phyloP scores from a whole-genome alignment of 23 tunicate genomes.

The Botrylloides violaceus region DNA sequence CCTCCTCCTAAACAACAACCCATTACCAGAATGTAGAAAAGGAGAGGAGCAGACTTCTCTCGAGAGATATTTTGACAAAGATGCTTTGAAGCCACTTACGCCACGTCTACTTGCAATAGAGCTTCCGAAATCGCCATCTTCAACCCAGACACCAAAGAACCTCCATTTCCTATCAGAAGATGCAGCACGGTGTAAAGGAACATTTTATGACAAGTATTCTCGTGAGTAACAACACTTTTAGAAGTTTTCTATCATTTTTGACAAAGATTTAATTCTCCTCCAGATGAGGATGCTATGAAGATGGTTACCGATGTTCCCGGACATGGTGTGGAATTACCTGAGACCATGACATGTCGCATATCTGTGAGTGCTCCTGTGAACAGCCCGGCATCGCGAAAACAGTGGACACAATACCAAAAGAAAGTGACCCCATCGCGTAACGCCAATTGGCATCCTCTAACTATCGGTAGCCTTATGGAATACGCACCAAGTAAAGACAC shows the following conservation, averaged over 20 bases:
- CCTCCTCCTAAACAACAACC: conserved; percentile 59
- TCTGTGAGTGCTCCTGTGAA: conserved; percentile 68
- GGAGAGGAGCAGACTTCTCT: conserved; percentile 33
- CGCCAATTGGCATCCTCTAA: conserved; percentile 82
- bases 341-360: conserved; percentile 55
- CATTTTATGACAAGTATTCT: conserved; percentile 70
- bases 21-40: conserved; percentile 66
- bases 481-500: conserved; percentile 47
- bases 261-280: background rate
- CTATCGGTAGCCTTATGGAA: conserved; percentile 80
- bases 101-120: conserved; percentile 1
- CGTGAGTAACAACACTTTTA: background rate
- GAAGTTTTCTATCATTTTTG: no score
- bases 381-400: conserved; percentile 16
- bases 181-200: conserved; percentile 43
- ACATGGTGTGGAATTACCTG: conserved; percentile 42
- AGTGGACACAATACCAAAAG: conserved; percentile 4
- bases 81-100: background rate
- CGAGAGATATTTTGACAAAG: conserved; percentile 26
- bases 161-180: conserved; percentile 55
- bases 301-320: conserved; percentile 92
- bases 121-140: background rate
- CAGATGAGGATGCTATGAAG: conserved; percentile 47
- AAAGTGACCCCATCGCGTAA: background rate
- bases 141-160: background rate